Percentiles rank a stretch among this genome's conserved stretches.
Conservation (phyloP, 2,797 vertebrate species). For the Hoplostethus mediterraneus region DNA sequence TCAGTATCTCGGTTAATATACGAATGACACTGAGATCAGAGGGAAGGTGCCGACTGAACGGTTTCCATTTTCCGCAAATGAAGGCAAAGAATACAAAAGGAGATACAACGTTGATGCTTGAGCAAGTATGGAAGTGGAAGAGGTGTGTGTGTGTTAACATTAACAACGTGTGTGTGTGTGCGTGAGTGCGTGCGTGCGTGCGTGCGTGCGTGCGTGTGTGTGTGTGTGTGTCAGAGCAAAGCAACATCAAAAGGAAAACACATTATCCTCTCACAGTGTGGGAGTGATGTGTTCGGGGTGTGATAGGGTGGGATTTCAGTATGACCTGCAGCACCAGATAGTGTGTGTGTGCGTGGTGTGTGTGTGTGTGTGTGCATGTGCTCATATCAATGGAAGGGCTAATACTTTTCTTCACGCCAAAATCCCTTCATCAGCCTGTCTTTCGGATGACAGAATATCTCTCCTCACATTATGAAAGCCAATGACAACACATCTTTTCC, state of each 20-base stretch:
- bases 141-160: slow-evolving; percentile 1
- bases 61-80: too few species aligned
- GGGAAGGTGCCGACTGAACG: too few species aligned
- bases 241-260: slow-evolving; percentile 24
- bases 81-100: too few species aligned
- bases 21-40: too few species aligned
- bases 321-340: slow-evolving; percentile 8
- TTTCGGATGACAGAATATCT: not conserved
- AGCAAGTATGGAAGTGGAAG: not conserved
- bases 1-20: too few species aligned
- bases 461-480: not conserved
- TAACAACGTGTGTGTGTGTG: too few species aligned
- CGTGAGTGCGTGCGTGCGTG: not conserved
- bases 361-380: not conserved
- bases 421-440: not conserved
- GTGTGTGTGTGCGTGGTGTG: not conserved
- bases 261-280: slow-evolving; percentile 8
- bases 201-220: not conserved
- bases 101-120: not conserved
- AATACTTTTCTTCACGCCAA: too few species aligned
- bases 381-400: too few species aligned
- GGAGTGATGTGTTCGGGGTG: not conserved
- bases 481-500: too few species aligned
- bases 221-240: not conserved
- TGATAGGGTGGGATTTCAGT: slow-evolving; percentile 1